Conservation (phyloP, 2,888 invertebrate genomes). For the Adineta ricciae region DNA sequence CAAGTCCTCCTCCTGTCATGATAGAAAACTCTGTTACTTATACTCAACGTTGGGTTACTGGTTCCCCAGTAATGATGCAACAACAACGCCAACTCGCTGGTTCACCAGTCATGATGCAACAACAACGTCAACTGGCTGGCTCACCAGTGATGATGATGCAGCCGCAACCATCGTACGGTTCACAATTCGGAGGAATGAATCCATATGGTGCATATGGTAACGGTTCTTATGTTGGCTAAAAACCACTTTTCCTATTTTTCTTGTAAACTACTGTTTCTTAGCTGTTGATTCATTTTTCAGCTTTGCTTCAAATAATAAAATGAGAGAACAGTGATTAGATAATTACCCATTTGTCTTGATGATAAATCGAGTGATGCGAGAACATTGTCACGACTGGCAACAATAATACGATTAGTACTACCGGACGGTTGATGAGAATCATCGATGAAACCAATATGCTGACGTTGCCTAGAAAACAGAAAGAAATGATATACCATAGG, state of each 20-base stretch:
- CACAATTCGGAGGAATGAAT: not conserved
- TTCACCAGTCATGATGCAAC: not conserved
- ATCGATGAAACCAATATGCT: not conserved
- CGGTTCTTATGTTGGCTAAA: not conserved
- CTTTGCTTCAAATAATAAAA: not conserved
- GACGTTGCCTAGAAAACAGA: not conserved
- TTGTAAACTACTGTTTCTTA: not conserved
- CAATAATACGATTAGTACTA: not conserved
- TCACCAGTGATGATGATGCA: too few relatives aligned
- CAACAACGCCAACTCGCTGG: not conserved
- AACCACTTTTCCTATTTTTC: not conserved
- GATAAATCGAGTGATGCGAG: not conserved
- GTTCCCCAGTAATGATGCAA: not conserved
- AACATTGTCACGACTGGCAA: not conserved
- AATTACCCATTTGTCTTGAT: not conserved
- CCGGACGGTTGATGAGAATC: conserved; percentile 6
- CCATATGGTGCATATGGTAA: not conserved
- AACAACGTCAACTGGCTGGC: too few relatives aligned
- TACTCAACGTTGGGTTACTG: not conserved
- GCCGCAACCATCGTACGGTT: too few relatives aligned
- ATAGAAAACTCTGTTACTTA: not conserved
- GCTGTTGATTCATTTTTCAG: not conserved
- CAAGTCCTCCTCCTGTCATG: not conserved
- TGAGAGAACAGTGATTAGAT: not conserved
- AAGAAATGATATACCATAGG: too few relatives aligned